Evolutionary conservation across 35 echinoderm and acorn worm genomes (phyloP), one percentile per base, ranked within the genome.

Genomic region (Lytechinus variegatus): DNA sequence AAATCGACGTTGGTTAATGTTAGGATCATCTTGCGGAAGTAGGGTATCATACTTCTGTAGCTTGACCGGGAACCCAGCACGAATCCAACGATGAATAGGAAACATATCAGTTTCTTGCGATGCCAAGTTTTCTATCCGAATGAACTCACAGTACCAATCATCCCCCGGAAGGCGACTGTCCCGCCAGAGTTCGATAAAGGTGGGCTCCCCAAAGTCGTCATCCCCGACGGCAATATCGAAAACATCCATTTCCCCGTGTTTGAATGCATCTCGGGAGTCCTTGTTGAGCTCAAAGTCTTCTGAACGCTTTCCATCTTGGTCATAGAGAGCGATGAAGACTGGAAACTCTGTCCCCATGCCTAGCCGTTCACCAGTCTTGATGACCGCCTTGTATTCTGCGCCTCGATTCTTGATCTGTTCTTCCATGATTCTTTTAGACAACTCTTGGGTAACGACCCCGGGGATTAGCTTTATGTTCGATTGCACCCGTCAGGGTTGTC

Each of bases 101-200:
- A 97, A 97, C 60, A 92, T 55, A 14, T 97, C 91, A 19, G 56
- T 86, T 1, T 93, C 90, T 10, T 93, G 53, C 27, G 9, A 55
- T 53, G 61, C 71, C n/a, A 9, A 52, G 16, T 53, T 54, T 44
- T 52, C 21, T 16, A 90, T 33, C 88, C 88, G 9, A 8, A 90
- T 33, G 27, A 90, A 90, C 28, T 98, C 97, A 51, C 97, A 94
- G 95, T 95, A 98, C 97, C 97, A 98, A 92, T 97, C 96, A 13
- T 94, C 54, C 3, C 53, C 53, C 5, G 86, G 24, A 5, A 86
- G 95, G 16, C 52, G 33, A 4, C 13, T 55, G 86, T 98, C 97
- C 27, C 97, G 95, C 96, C 95, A 95, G 4, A 98, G 54, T 94
- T 98, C 97, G 14, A 98, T 96, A 52, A 94, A 94, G 5, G 12